These are phyloP conservation scores for Microctonus aethiopoides DNA, from an alignment of 2,888 invertebrate genomes.

Conservation along the genomic window DNA sequence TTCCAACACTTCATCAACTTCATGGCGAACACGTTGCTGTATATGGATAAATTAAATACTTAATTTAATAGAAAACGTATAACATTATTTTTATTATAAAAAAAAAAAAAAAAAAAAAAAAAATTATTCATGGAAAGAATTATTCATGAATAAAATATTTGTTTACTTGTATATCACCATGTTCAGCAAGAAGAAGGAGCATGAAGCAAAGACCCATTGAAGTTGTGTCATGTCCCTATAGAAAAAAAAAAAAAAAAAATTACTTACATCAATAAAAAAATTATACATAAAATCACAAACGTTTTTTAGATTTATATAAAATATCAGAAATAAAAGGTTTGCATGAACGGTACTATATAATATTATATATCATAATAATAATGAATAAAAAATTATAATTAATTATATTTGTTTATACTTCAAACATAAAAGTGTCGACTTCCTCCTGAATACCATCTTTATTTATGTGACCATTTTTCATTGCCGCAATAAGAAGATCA, in stretches of 20 bases:
- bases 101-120: too few species aligned
- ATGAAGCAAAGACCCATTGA: slow-evolving; percentile 37
- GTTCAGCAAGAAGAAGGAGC: slow-evolving; percentile 41
- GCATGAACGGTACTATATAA: too few species aligned
- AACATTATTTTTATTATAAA: too few species aligned
- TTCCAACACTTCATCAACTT: slow-evolving; percentile 64
- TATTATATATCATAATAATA: too few species aligned
- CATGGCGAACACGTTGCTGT: slow-evolving; percentile 38
- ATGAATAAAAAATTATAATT: too few species aligned
- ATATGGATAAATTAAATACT: neutral
- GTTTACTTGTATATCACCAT: slow-evolving; percentile 36
- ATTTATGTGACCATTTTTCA: slow-evolving; percentile 32
- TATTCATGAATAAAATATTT: too few species aligned
- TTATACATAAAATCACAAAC: too few species aligned
- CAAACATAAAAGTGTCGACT: slow-evolving; percentile 44
- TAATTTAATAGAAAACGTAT: too few species aligned
- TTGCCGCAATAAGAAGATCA: slow-evolving; percentile 39
- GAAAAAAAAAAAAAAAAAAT: too few species aligned
- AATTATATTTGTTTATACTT: slow-evolving; percentile 32
- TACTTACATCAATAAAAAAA: neutral
- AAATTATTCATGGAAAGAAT: too few species aligned
- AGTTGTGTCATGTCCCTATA: slow-evolving; percentile 43
- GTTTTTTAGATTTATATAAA: too few species aligned
- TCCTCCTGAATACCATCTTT: slow-evolving; percentile 41
- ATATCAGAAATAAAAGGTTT: neutral